These are phyloP conservation scores for Triplophysa bombifrons DNA, from an alignment of 2,797 vertebrate genomes.

Conservation along the genomic window DNA sequence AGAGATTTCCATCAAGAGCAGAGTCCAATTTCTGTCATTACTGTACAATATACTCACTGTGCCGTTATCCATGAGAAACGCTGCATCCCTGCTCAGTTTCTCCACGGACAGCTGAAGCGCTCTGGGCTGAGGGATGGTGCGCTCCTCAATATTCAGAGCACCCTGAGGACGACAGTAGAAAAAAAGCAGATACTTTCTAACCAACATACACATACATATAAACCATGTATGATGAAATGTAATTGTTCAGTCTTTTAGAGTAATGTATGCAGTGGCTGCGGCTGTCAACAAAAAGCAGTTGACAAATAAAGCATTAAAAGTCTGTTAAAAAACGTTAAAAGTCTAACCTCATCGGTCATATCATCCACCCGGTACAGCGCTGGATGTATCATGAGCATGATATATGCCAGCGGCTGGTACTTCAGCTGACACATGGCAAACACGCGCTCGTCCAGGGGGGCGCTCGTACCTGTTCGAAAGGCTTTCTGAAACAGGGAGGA, in stretches of 20 bases:
- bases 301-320: no score
- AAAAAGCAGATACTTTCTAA: neutral
- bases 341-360: conserved; percentile 87
- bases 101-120: conserved; percentile 92
- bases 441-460: conserved; percentile 89
- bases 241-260: no score
- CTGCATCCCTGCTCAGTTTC: conserved; percentile 89
- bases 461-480: conserved; percentile 89
- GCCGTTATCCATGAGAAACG: conserved; percentile 94
- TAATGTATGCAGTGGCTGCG: no score
- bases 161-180: conserved; percentile 73
- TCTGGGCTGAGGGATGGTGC: conserved; percentile 89
- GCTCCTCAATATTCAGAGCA: conserved; percentile 87
- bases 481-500: conserved; percentile 78
- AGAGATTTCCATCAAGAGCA: neutral
- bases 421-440: conserved; percentile 96
- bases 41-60: conserved; percentile 76
- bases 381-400: conserved; percentile 94
- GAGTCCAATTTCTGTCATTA: neutral
- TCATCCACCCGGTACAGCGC: conserved; percentile 88
- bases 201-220: neutral
- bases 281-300: no score
- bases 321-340: neutral
- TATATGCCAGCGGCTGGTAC: conserved; percentile 88
- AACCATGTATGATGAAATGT: neutral